phyloP scores from a whole-genome alignment of 1,140 invertebrate species.

The Drosophila obscura region DNA sequence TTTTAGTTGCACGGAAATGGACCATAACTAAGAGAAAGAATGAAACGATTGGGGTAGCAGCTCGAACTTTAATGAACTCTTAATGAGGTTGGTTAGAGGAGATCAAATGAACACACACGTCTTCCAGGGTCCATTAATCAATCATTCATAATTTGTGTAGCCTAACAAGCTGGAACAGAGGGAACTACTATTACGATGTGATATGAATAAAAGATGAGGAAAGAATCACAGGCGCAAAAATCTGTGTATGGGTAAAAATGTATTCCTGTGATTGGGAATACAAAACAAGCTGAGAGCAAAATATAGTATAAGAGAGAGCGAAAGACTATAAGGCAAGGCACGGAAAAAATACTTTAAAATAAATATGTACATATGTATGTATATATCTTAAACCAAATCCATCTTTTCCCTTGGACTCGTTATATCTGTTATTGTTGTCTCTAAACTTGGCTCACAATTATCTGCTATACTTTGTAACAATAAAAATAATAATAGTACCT shows the following conservation, averaged over 20 bases:
- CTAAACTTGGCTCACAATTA: slow-evolving; percentile 27
- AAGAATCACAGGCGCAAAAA: neutral
- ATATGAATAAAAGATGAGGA: slow-evolving; percentile 30
- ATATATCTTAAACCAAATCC: too few species aligned
- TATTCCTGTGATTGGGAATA: slow-evolving; percentile 5
- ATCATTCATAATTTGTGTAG: slow-evolving; percentile 47
- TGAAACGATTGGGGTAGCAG: slow-evolving; percentile 10
- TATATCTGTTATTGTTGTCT: slow-evolving; percentile 17
- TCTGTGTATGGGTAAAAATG: too few species aligned
- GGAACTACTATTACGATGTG: neutral
- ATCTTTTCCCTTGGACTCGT: neutral
- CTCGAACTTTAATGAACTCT: slow-evolving; percentile 41
- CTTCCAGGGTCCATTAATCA: slow-evolving; percentile 12
- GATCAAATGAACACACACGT: neutral
- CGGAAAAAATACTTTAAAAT: neutral
- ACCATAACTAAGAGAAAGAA: slow-evolving; percentile 17
- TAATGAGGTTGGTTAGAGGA: slow-evolving; percentile 36
- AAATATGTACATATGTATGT: too few species aligned
- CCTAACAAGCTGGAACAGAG: neutral
- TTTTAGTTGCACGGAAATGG: slow-evolving; percentile 30
- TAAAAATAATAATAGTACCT: slow-evolving; percentile 57
- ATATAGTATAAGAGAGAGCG: neutral
- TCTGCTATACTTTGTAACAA: slow-evolving; percentile 31
- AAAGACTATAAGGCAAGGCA: too few species aligned
- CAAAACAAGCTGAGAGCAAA: neutral